Evolutionary conservation across 2,888 invertebrate species (phyloP), one percentile per base, ranked within the genome.

Genomic region (Mesorhabditis spiculigera): DNA sequence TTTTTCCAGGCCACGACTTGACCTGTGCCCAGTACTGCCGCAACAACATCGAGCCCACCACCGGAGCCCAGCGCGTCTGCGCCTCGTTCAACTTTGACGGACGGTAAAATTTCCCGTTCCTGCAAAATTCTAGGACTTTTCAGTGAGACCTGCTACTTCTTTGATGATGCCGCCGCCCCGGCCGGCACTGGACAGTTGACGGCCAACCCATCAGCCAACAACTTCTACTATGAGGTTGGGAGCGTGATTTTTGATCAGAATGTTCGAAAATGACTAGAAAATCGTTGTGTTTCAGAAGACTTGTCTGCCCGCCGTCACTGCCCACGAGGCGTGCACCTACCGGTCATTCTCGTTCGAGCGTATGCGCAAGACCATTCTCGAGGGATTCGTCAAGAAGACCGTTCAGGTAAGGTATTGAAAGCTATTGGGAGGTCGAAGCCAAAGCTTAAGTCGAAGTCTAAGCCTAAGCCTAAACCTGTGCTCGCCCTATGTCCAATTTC

Each of bases 321-420:
- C 84, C 43, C 85, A 85, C 71, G 85, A 86, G 72, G 85, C 85
- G n/a, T 86, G 86, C 74, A 82, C 85, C 45, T 86, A 85, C 77
- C 76, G 80, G 16, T 85, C 86, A 13, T 85, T 85, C 79, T 86
- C 88, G 6, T 89, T 88, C 81, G 89, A 88, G 63, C 83, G 89
- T 44, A 87, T 88, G 45, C 87, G 88, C 28, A 88, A 88, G 73
- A 87, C 87, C 74, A 87, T 87, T 72, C 82, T 89, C 64, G 87
- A 87, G 64, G 88, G 87, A 65, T 86, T 87, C 67, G 87, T 88
- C 45, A 86, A 87, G 69, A 85, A 88, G 73, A 87, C 88, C 50
- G 75, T 84, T 43, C 84, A 82, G 79, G 81, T 88, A 62, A 6
- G 44, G 10, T 16, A 10, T 63, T 63, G 10, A 63, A n/a, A n/a